Evolutionary conservation across 2,797 vertebrate genomes (phyloP), one percentile per base, ranked within the genome.

Genomic region (Microchirus variegatus): DNA sequence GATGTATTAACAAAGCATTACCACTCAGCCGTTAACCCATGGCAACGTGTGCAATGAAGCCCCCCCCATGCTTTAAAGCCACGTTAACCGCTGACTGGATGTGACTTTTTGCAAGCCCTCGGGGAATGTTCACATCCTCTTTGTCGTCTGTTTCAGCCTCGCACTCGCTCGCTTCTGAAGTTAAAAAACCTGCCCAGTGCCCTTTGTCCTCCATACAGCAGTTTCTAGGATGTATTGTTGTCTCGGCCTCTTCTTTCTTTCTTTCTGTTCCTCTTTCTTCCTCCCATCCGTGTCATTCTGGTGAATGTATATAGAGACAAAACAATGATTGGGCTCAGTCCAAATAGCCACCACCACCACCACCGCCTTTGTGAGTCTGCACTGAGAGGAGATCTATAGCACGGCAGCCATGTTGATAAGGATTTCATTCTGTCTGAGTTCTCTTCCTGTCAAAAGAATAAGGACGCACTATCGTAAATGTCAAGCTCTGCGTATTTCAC

Each of bases 1-100:
- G 78, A 87, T 90, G 84, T 90, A 84, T 92, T 88, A 90, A 75
- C 73, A 77, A 73, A 82, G 73, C 71, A 81, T 89, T 86, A 83
- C 81, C 53, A 69, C 67, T 80, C 79, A 73, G 69, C 64, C 79
- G 85, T 85, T 87, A 87, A 88, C 75, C 81, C 73, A 61, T 58
- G 63, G 68, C 22, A 53, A 69, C 35, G 54, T 61, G 63, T 46
- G 66, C 26, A 41, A 41, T 5, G 54, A 53, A 40, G 38, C 44
- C 46, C 44, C 67, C 12, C 44, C 67, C 12, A 1, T 67, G 66
- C 68, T 85, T 70, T 75, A 70, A 79, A 64, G 53, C 50, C 53
- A 22, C 42, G 74, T 78, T 75, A 78, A 42, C 59, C 76, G 79
- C 68, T 77, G 83, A 84, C 67, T 81, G 67, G 75, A 82, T 83